Evolutionary conservation across 2,888 invertebrate genomes (phyloP).

Genomic region (Nemotelus pantherinus): DNA sequence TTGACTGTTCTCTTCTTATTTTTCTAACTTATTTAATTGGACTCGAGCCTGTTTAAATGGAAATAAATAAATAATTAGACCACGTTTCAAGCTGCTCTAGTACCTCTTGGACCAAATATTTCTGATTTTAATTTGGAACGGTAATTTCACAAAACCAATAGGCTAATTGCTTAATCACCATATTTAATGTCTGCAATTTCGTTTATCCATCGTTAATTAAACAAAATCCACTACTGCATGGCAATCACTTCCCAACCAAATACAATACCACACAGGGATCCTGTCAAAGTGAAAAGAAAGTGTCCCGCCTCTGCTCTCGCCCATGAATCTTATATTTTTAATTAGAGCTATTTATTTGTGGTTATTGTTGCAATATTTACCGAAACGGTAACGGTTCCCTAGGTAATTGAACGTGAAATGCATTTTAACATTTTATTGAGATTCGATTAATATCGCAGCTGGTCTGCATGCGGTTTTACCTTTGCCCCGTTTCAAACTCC

Average conservation of each 20-base stretch:
- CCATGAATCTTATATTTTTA: constrained; percentile 10
- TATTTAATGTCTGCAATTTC: no score
- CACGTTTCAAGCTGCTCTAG: no score
- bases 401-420: constrained; percentile 30
- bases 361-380: constrained; percentile 43
- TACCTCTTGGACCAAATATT: no score
- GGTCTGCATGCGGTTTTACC: constrained; percentile 13
- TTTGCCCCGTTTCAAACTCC: neutral
- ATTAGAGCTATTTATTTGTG: constrained; percentile 44
- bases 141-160: no score
- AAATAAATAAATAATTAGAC: no score
- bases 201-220: neutral
- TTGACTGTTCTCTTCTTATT: no score
- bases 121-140: no score
- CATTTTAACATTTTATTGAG: constrained; percentile 43
- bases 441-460: constrained; percentile 40
- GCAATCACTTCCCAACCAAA: neutral
- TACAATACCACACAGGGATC: neutral
- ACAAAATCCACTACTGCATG: neutral
- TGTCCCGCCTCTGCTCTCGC: neutral
- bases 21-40: no score
- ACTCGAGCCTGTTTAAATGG: no score
- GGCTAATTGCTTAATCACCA: no score
- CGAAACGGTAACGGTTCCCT: constrained; percentile 23
- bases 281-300: constrained; percentile 11